Base-by-base conservation (phyloP, 2,888 invertebrate genomes). In the Hydroisotoma schaefferi region DNA sequence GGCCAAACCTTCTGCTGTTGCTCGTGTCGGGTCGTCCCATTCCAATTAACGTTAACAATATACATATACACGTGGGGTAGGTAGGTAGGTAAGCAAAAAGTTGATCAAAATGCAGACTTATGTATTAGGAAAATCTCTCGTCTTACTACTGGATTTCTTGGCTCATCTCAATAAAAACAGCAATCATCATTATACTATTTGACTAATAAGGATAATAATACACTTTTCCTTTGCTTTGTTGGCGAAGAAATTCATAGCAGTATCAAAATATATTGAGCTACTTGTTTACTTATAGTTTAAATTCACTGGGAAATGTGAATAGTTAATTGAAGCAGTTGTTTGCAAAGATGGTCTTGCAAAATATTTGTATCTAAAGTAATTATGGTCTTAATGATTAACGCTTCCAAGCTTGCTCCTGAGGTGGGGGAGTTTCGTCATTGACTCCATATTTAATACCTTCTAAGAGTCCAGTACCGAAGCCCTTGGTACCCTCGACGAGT, bases 371-470 rank as follows among this genome's bases (percentile, higher is more conserved):
- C n/a, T 52, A 22, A 6, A 18, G 18, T 27, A 27, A 49, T 18
- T 43, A 10, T n/a, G n/a, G 43, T 8, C 28, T 6, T 29, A 27
- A 27, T 26, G 10, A 18, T 58, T 65, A 65, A 56, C 61, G 61
- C 53, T 65, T 65, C 65, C 65, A 65, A 40, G 38, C 67, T 62
- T 53, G 63, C 37, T 69, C 69, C 48, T 63, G 65, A 40, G 65
- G 62, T 57, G 69, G 69, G 22, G 72, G 72, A 15, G 66, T 51
- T 56, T 73, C 73, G 57, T 73, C 73, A 47, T 71, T 73, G 57
- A 73, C 71, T 52, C 73, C 73, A 49, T 69, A 71, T 43, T 71
- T 71, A 57, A 73, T 71, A 38, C 73, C 73, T 51, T 73, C 71
- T 22, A 73, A 55, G 29, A 73, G 65, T 43, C 73, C 73, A 46